These are phyloP conservation scores for Medauroidea extradentata DNA, from an alignment of 1,140 invertebrate species.

Conservation along the genomic window DNA sequence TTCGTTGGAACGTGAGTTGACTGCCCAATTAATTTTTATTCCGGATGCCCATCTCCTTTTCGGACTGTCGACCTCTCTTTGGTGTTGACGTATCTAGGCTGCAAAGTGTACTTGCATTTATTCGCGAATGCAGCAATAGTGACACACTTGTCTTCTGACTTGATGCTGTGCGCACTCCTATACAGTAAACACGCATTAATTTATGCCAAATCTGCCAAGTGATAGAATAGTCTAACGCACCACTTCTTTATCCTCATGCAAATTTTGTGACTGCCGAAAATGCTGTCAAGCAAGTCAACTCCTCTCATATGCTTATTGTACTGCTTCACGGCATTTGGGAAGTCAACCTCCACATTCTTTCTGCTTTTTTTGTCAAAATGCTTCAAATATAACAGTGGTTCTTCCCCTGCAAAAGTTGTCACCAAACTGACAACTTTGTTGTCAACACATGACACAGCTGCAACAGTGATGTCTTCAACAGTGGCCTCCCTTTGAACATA, in stretches of 20 bases:
- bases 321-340: slow-evolving; percentile 26
- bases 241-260: slow-evolving; percentile 23
- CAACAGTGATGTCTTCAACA: no score
- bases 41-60: no score
- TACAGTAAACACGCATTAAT: slow-evolving; percentile 32
- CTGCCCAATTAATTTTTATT: no score
- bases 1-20: no score
- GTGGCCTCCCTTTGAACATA: slow-evolving; percentile 15
- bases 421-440: slow-evolving; percentile 40
- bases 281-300: slow-evolving; percentile 33
- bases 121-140: no score
- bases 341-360: slow-evolving; percentile 35
- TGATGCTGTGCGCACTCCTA: slow-evolving; percentile 20
- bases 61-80: no score
- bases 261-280: slow-evolving; percentile 33
- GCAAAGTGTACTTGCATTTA: no score
- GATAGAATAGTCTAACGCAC: slow-evolving; percentile 33
- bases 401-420: slow-evolving; percentile 38
- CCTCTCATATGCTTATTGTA: slow-evolving; percentile 35
- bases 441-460: slow-evolving; percentile 22
- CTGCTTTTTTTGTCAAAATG: slow-evolving; percentile 36
- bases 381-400: slow-evolving; percentile 32
- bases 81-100: no score
- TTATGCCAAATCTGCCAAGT: slow-evolving; percentile 30
- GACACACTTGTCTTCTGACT: no score